These are phyloP conservation scores for Amblyopsis rosae DNA, from an alignment of 2,113 vertebrate genomes.

Conservation along the genomic window DNA sequence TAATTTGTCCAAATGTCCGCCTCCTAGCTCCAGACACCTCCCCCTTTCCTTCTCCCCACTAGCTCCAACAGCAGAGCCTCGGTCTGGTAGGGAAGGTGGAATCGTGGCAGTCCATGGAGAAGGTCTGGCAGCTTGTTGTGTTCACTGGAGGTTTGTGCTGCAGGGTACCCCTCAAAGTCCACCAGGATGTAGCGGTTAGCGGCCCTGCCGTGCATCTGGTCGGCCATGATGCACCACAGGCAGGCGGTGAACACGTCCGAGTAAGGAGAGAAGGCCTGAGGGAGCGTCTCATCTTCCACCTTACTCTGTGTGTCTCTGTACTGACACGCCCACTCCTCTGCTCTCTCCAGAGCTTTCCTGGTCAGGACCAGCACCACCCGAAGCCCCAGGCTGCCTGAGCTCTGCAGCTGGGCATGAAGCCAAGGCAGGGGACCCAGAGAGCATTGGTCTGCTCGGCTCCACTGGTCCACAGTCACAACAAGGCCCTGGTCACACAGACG, in stretches of 20 bases:
- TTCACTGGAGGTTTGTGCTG: background rate
- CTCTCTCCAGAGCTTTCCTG: conserved; percentile 64
- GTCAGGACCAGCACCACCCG: conserved; percentile 81
- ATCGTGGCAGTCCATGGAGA: conserved; percentile 74
- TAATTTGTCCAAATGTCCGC: no score
- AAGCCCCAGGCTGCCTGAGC: conserved; percentile 67
- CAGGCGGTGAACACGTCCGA: conserved; percentile 77
- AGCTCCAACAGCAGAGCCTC: conserved; percentile 72
- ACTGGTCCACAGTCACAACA: conserved; percentile 81
- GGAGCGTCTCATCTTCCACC: background rate
- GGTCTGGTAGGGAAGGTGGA: conserved; percentile 80
- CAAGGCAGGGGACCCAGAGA: conserved; percentile 81
- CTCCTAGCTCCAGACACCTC: conserved; percentile 6
- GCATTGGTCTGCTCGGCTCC: conserved; percentile 76
- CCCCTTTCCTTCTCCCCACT: conserved; percentile 8
- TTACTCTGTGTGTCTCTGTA: background rate
- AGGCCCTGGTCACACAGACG: conserved; percentile 76
- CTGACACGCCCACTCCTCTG: conserved; percentile 63
- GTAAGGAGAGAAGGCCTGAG: conserved; percentile 51
- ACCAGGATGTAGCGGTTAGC: conserved; percentile 76
- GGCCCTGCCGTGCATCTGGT: conserved; percentile 56
- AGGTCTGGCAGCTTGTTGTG: conserved; percentile 65
- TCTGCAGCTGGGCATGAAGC: conserved; percentile 81
- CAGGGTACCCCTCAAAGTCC: conserved; percentile 69
- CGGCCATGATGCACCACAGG: conserved; percentile 75